Conservation (phyloP, 2,113 vertebrate genomes). For the Variabilichromis moorii region DNA sequence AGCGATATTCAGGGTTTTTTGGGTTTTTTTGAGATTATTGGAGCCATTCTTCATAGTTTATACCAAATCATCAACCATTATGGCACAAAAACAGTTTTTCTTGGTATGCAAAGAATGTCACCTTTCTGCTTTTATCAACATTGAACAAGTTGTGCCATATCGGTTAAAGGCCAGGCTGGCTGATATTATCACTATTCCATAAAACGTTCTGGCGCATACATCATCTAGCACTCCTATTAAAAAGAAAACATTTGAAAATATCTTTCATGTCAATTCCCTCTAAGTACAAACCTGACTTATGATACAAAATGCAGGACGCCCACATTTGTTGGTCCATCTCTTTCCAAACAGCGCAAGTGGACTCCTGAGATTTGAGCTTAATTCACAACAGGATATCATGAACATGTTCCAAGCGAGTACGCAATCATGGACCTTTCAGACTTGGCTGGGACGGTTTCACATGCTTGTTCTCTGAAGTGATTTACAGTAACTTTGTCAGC, state of each 20-base stretch:
- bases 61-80: neutral
- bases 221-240: neutral
- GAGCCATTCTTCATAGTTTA: neutral
- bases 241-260: neutral
- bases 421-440: neutral
- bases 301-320: neutral
- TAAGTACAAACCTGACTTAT: neutral
- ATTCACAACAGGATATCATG: neutral
- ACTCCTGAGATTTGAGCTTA: neutral
- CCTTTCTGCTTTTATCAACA: neutral
- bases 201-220: accelerated
- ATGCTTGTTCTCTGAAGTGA: neutral
- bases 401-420: neutral
- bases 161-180: neutral
- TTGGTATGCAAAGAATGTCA: neutral
- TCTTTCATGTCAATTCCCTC: neutral
- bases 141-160: neutral
- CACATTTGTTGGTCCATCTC: neutral
- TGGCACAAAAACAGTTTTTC: neutral
- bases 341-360: neutral
- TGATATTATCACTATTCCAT: neutral
- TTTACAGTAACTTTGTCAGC: neutral
- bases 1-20: neutral
- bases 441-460: neutral
- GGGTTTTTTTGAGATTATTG: accelerated